Conservation (phyloP, 2,113 vertebrate species). For the Recurvirostra avosetta region DNA sequence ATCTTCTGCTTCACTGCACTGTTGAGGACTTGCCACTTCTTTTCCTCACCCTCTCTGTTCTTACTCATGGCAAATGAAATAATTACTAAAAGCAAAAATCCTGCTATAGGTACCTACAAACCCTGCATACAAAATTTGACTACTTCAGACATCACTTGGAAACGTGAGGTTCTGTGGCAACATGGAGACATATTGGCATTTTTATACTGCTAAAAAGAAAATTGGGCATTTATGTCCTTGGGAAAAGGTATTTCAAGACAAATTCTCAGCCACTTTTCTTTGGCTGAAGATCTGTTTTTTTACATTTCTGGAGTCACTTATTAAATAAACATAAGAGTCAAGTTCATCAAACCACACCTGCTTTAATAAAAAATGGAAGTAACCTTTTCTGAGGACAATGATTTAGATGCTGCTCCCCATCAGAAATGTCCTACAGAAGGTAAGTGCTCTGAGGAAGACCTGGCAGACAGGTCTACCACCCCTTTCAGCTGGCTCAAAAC, state of each 20-base stretch:
- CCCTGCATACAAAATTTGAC: not conserved
- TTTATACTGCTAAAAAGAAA: not conserved
- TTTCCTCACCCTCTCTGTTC: not conserved
- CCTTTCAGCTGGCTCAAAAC: not conserved
- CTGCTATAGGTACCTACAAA: not conserved
- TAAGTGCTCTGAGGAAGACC: fast-evolving
- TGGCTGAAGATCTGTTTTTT: not conserved
- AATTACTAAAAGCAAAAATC: not conserved
- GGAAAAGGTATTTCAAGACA: not conserved
- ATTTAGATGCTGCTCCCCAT: not conserved
- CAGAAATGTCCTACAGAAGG: not conserved
- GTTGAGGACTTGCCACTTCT: not conserved
- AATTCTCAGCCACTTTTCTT: not conserved
- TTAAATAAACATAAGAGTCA: not conserved
- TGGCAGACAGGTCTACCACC: not conserved
- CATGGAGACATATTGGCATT: not conserved
- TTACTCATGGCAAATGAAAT: not conserved
- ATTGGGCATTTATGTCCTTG: not conserved
- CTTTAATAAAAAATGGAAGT: not conserved
- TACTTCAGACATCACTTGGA: not conserved
- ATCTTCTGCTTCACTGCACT: slow-evolving; percentile 3
- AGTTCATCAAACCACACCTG: not conserved
- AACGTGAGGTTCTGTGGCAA: not conserved
- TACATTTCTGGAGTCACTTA: not conserved
- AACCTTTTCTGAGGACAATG: not conserved